Base-by-base conservation (phyloP, 2,113 vertebrate species). In the Ranitomeya imitator region DNA sequence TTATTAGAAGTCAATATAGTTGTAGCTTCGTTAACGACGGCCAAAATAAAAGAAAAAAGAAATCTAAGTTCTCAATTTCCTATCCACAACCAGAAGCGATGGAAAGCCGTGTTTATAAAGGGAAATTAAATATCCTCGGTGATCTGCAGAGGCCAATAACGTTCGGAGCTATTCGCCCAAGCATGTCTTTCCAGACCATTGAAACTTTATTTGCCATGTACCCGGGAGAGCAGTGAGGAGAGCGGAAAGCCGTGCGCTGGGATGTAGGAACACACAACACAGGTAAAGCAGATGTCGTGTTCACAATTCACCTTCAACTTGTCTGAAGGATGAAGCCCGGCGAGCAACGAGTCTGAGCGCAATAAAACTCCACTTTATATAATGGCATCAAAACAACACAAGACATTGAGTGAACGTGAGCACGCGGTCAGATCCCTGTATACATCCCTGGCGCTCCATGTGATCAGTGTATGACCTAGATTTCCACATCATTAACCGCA, bases 161-260 rank as follows among this genome's bases (percentile, higher is more conserved):
- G 86, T 90, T 9, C 77, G 51, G 88, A 76, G n/a, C 74, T 26
- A 59, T 88, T 90, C 78, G 61, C 79, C 90, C 63, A 92, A 18
- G 51, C 89, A 79, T 85, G 86, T 73, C 0, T 89, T 92, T 90
- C 54, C 90, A 90, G 8, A 16, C 85, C n/a, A 88, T 67, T 89
- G 74, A 23, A 82, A 85, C 23, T 85, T 76, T 79, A 89, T 89
- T 91, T 90, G 60, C 82, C 83, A 73, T 54, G 69, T 80, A 71
- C 79, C 90, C 80, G 16, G n/a, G 87, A 88, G 89, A 88, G 12
- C 51, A 71, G 51, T 26, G 54, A 52, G 74, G 19, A 31, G 14
- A 86, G 61, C 63, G 73, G 0, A 77, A 55, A 59, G 69, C 16
- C 57, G 10, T 69, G 6, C n/a, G 21, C 23, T 37, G 79, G 80